Evolutionary conservation across 53 echinoderm and acorn worm species (phyloP), one percentile per base, ranked within the genome.

Genomic region (Astropecten irregularis): DNA sequence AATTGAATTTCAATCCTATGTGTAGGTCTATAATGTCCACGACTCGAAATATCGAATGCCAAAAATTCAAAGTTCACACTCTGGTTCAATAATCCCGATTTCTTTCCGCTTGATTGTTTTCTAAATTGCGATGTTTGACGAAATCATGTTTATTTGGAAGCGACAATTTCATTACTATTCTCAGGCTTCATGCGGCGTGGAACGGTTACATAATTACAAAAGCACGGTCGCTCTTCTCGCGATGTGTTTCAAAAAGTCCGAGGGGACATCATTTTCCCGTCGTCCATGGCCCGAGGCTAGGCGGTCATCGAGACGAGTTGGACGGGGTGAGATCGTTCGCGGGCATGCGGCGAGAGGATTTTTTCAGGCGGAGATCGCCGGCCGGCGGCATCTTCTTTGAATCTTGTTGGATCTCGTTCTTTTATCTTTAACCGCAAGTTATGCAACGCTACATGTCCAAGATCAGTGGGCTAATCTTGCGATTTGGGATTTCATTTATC

Each of bases 321-420:
- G 61, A 79, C 79, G 79, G n/a, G n/a, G 79, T n/a, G 49, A 46
- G 79, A 79, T 79, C 79, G 79, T 79, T 79, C 79, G 36, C 79
- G 31, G 79, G 79, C 79, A 79, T 61, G 57, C 61, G 20, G 40
- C 61, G 61, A 61, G 79, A 79, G 79, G 79, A 79, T 79, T 79
- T 79, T n/a, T 40, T 79, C 61, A 11, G 26, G 79, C 61, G 79
- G 49, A 62, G 47, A 29, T 29, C 58, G 18, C 9, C 4, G 49
- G 48, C 63, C 62, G 28, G 15, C 29, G 79, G 62, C 57, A 19
- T 23, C 58, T 40, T 39, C 1, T 42, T n/a, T 18, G 36, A 29
- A 21, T 11, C 8, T 2, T 54, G 21, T 54, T 9, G 19, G 2
- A 5, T 21, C 3, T 21, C 31, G 1, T 9, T n/a, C 25, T 27